Conservation (phyloP, 2,797 vertebrate species). For the Tolypeutes matacus region DNA sequence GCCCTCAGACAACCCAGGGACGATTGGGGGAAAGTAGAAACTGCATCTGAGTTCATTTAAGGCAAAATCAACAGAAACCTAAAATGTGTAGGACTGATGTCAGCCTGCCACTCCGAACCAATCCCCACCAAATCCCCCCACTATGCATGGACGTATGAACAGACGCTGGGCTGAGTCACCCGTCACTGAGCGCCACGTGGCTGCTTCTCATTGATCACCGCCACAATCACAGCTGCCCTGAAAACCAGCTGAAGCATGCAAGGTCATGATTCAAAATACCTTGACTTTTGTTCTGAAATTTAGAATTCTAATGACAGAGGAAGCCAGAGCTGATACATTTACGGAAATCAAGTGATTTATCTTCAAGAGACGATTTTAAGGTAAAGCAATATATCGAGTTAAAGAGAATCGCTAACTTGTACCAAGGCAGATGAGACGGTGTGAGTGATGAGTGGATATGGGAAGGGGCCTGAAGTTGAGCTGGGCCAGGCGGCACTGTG, state of each 20-base stretch:
- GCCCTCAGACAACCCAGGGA: neutral
- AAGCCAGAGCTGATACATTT: neutral
- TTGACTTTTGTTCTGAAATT: constrained; percentile 82
- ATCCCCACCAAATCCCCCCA: neutral
- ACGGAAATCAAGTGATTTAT: neutral
- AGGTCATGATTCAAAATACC: constrained; percentile 72
- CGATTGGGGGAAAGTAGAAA: neutral
- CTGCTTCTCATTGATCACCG: neutral
- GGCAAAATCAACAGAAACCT: neutral
- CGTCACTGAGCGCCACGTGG: rapidly evolving
- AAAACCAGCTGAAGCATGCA: constrained; percentile 53
- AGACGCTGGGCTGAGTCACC: rapidly evolving
- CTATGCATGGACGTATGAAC: rapidly evolving
- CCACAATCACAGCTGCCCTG: neutral
- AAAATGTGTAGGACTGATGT: neutral
- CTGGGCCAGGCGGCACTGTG: too few species aligned
- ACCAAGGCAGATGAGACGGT: neutral
- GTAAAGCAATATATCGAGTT: neutral
- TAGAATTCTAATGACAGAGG: constrained; percentile 68
- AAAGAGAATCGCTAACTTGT: neutral
- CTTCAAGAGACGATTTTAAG: neutral
- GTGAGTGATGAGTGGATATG: rapidly evolving
- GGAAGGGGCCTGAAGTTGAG: rapidly evolving
- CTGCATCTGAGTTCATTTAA: neutral
- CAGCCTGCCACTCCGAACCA: neutral